Percentiles rank a stretch among this genome's conserved stretches.
Evolutionary conservation across 1,140 invertebrate genomes (phyloP).

Genomic region (Chrysopa pallens): DNA sequence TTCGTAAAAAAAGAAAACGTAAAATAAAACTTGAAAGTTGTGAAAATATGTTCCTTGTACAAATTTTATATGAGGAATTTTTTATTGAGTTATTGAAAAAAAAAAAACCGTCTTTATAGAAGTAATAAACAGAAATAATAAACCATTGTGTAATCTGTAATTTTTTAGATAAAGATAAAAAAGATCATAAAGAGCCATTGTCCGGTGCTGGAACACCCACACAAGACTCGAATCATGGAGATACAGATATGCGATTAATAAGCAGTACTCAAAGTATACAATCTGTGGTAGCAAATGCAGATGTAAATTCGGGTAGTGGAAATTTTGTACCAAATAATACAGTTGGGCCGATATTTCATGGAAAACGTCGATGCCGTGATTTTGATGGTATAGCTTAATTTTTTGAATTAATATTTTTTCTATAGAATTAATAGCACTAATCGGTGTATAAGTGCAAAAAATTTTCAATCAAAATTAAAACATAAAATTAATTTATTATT

Average conservation of each 20-base stretch:
- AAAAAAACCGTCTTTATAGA: too few relatives aligned
- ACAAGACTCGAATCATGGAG: constrained; percentile 39
- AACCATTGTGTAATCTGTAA: too few relatives aligned
- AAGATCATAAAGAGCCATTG: constrained; percentile 7
- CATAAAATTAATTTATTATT: too few relatives aligned
- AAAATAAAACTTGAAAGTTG: too few relatives aligned
- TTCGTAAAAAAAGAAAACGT: too few relatives aligned
- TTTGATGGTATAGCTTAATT: constrained; percentile 37
- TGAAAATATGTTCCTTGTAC: too few relatives aligned
- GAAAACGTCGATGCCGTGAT: constrained; percentile 47
- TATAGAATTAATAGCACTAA: neutral
- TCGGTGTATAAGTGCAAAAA: too few relatives aligned
- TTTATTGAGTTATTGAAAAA: too few relatives aligned
- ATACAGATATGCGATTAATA: constrained; percentile 34
- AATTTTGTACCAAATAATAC: constrained; percentile 13
- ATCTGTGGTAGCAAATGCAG: constrained; percentile 24
- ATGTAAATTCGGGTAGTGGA: constrained; percentile 4
- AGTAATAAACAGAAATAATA: too few relatives aligned
- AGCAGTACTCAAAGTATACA: constrained; percentile 33
- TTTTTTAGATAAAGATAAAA: constrained; percentile 8
- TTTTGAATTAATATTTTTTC: neutral
- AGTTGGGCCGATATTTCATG: constrained; percentile 19
- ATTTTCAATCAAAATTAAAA: too few relatives aligned
- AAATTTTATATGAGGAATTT: too few relatives aligned
- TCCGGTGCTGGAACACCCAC: constrained; percentile 26